Percentiles rank a stretch among this genome's conserved stretches.
Conservation (phyloP, 2,888 invertebrate genomes). For the Chymomyza fuscimana region DNA sequence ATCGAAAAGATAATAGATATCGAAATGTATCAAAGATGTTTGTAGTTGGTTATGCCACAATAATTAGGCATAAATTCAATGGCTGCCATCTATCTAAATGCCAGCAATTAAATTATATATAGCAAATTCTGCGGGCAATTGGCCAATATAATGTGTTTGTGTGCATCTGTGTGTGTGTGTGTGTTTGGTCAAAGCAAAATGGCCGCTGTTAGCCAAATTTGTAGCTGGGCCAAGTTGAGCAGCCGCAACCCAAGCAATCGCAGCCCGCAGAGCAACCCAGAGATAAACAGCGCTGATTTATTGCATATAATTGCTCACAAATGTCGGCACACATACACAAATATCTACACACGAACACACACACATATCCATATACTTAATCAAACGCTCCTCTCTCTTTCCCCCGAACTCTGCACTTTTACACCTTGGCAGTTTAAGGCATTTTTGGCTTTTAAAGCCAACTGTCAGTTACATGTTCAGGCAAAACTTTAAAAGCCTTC, state of each 20-base stretch:
- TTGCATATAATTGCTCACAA: slow-evolving; percentile 32
- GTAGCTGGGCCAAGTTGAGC: slow-evolving; percentile 32
- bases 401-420: not conserved
- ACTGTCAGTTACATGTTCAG: no score
- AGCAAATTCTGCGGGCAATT: slow-evolving; percentile 30
- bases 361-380: no score
- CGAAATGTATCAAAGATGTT: not conserved
- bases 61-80: slow-evolving; percentile 2
- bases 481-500: no score
- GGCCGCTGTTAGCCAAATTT: slow-evolving; percentile 56
- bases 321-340: not conserved
- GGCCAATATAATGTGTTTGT: slow-evolving; percentile 26
- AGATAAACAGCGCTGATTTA: slow-evolving; percentile 15
- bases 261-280: slow-evolving; percentile 14
- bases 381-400: no score
- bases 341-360: not conserved
- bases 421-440: not conserved
- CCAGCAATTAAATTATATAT: slow-evolving; percentile 33
- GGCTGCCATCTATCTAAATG: slow-evolving; percentile 20
- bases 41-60: not conserved
- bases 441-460: no score
- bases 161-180: slow-evolving; percentile 6
- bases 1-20: not conserved
- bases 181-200: slow-evolving; percentile 17
- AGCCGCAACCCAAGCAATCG: slow-evolving; percentile 28